Evolutionary conservation across 2,113 vertebrate genomes (phyloP), one percentile per base, ranked within the genome.

Genomic region (Uropsilus gracilis): DNA sequence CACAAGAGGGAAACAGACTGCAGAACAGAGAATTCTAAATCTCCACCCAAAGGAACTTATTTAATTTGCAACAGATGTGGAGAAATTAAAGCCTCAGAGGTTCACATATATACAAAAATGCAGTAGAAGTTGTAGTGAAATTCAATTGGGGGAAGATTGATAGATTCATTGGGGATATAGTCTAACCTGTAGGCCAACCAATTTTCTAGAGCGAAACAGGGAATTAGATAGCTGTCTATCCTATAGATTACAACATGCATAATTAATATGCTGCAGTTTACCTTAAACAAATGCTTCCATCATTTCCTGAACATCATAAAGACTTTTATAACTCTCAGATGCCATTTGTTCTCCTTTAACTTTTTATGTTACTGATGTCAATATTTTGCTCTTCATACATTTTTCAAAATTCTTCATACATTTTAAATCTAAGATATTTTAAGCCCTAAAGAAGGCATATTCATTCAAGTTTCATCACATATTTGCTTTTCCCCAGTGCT

Each of bases 341-440:
- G 44, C 3, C 20, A 30, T 61, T 64, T 73, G 24, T 64, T 64
- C 34, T 64, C 37, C 9, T 81, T 30, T 37, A 69, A 13, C 32
- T 86, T 94, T 86, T 81, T 37, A 39, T 89, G 72, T 86, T 72
- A 64, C 9, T 80, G 18, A 64, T 46, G 14, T 64, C n/a, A 85
- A 46, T 80, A 86, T 63, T 80, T 80, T 86, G 53, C 72, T 46
- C 32, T 80, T 64, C 20, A 55, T 55, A 7, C 20, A 22, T 7
- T 55, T 32, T 11, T 11, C 30, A 63, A 63, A 63, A 63, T 18
- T 68, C 13, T 68, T 18, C 48, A 48, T 66, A 39, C 48, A 81
- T 94, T 86, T 91, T 42, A 39, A 81, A 42, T 75, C 22, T 68
- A 50, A 75, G 82, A 59, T 2, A 82, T 76, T 91, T 91, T 30